Evolutionary conservation across 2,113 vertebrate species (phyloP), one percentile per base, ranked within the genome.

Genomic region (Passer domesticus): DNA sequence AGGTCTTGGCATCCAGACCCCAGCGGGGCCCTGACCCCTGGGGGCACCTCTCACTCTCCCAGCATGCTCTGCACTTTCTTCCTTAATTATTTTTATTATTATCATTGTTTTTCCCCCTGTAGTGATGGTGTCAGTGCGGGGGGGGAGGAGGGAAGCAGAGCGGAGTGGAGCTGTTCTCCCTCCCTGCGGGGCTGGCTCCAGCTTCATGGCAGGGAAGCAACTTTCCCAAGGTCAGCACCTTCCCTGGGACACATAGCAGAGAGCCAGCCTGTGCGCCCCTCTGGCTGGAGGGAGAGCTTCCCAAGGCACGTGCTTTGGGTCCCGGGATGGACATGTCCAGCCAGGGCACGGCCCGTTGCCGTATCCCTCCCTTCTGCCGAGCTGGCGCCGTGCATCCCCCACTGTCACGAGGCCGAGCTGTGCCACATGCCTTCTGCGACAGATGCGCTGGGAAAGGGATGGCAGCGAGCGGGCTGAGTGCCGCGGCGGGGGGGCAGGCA

Each of bases 361-460:
- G 1, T 90, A 74, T 89, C 68, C 50, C 43, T 94, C 59, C 50
- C 46, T 94, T 76, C 55, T 81, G 55, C 56, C 4, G 3, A 79
- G 87, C 95, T 93, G 78, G 66, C 8, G 5, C 82, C 5, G 4
- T 53, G 85, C 25, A 18, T 95, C 88, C 88, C 91, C 89, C 18
- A 9, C 85, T 1, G 33, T 93, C 91, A 87, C 76, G 43, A 94
- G 91, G 94, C 86, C 35, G 7, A 74, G 93, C 89, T 66, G 72
- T 89, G 91, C 93, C 91, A 83, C 68, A 77, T 91, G 89, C 94
- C 68, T 94, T 56, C 91, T 77, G 83, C 4, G 60, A 91, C 94
- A 94, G 94, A 95, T 96, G 96, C 22, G 31, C 83, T 60, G 80
- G 87, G 87, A 96, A 75, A 91, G 83, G 80, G 83, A 83, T 3